phyloP scores from a whole-genome alignment of 2,797 vertebrate species.

The Tapirus indicus region DNA sequence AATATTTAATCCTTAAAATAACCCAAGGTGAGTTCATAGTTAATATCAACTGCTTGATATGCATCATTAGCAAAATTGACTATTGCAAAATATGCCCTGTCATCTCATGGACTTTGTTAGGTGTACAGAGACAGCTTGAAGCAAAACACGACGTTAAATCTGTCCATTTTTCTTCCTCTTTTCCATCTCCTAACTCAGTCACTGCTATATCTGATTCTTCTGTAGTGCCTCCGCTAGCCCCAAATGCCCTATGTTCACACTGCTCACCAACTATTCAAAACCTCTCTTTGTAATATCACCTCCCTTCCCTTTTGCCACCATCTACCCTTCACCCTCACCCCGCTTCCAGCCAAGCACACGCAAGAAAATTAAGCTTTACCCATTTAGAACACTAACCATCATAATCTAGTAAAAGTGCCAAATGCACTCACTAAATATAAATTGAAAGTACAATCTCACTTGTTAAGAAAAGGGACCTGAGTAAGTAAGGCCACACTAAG shows the following conservation, averaged over 20 bases:
- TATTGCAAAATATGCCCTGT: neutral
- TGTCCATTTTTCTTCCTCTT: neutral
- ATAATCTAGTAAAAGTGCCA: neutral
- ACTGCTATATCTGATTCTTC: neutral
- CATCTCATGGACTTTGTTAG: neutral
- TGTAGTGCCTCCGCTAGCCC: neutral
- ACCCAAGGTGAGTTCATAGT: neutral
- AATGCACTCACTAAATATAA: neutral
- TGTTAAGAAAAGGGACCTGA: neutral
- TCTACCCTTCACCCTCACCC: neutral
- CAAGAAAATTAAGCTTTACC: neutral
- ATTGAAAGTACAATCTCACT: neutral
- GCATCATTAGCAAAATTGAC: neutral
- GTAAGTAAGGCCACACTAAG: neutral
- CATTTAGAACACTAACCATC: neutral
- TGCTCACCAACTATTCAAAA: neutral
- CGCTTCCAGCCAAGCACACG: neutral
- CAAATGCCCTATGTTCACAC: neutral
- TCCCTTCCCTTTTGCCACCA: neutral
- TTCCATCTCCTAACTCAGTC: neutral
- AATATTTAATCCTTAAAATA: constrained; percentile 33
- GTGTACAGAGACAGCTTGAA: neutral
- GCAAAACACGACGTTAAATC: constrained; percentile 7
- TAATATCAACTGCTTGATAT: neutral
- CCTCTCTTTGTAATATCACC: neutral